Conservation (phyloP, 2,113 vertebrate species). For the Penelope pileata region DNA sequence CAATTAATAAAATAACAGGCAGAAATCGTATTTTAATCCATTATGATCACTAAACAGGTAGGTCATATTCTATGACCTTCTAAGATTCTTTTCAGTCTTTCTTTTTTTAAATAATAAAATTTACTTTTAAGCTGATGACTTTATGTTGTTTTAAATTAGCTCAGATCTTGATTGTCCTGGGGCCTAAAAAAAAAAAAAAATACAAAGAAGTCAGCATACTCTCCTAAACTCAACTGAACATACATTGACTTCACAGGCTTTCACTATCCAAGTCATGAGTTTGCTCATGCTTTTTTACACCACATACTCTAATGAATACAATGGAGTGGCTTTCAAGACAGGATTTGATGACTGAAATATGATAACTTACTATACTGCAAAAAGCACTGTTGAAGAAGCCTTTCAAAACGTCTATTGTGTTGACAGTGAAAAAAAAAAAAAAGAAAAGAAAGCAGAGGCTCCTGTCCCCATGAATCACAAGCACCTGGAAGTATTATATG, state of each 20-base stretch:
- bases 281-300: background rate
- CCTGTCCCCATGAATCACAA: fast-evolving
- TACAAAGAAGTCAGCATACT: background rate
- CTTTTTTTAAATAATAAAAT: background rate
- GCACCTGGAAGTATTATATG: background rate
- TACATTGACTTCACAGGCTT: background rate
- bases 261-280: background rate
- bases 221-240: background rate
- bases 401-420: background rate
- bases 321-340: background rate
- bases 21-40: background rate
- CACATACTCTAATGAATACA: background rate
- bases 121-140: background rate
- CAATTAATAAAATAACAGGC: background rate
- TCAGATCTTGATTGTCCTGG: background rate
- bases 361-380: background rate
- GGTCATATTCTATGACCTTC: background rate
- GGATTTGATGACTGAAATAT: background rate
- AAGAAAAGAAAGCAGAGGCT: background rate
- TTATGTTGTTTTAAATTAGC: conserved; percentile 2
- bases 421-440: background rate
- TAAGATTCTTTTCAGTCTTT: background rate
- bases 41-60: background rate
- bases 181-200: background rate
- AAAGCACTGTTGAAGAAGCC: background rate